These are phyloP conservation scores for Cheirogaleus medius DNA, from an alignment of 2,113 vertebrate species.

Conservation along the genomic window DNA sequence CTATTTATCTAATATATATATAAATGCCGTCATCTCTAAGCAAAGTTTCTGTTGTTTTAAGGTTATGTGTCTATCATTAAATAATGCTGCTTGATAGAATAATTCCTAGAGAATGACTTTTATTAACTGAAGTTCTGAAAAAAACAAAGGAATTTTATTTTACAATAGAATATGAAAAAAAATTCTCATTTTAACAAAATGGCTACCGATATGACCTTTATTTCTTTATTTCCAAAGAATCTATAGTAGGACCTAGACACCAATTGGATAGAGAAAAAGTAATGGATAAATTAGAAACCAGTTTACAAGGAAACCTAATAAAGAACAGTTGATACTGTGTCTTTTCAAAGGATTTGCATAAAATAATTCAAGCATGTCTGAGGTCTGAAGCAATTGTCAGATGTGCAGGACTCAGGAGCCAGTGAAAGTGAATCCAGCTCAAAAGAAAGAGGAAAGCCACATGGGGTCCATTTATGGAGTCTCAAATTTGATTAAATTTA, in stretches of 20 bases:
- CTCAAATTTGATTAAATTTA: not conserved
- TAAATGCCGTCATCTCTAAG: not conserved
- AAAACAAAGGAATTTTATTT: slow-evolving; percentile 24
- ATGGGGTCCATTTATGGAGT: not conserved
- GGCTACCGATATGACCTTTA: not conserved
- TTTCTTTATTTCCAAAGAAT: slow-evolving; percentile 19
- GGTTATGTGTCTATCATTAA: not conserved
- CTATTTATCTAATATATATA: not conserved
- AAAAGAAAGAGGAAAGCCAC: not conserved
- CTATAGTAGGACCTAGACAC: not conserved
- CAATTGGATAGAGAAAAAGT: not conserved
- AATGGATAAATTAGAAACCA: not conserved
- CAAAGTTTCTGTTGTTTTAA: not conserved
- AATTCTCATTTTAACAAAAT: not conserved
- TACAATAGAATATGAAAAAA: not conserved
- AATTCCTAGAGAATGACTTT: slow-evolving; percentile 43
- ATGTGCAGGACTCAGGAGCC: not conserved
- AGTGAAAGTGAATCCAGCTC: not conserved
- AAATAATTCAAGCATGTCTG: not conserved
- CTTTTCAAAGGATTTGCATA: not conserved
- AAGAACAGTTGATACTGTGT: not conserved
- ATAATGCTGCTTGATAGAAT: not conserved
- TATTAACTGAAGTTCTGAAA: not conserved
- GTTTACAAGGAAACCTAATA: not conserved
- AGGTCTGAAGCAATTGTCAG: not conserved